Base-by-base conservation (phyloP, 2,888 invertebrate genomes). In the Neoaliturus tenellus region DNA sequence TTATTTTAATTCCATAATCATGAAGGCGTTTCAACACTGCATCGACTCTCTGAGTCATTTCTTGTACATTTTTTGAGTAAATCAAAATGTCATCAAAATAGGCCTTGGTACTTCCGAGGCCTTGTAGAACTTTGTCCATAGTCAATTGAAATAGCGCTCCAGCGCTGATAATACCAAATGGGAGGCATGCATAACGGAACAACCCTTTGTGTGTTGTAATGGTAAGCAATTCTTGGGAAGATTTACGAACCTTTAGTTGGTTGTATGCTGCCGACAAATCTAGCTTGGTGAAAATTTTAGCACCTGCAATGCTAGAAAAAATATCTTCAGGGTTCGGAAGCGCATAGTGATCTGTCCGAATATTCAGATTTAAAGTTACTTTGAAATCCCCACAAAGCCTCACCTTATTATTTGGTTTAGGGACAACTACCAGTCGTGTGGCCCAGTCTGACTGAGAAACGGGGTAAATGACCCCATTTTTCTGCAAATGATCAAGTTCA, bases 81-180 rank as follows among this genome's bases (percentile, higher is more conserved):
- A 88, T 86, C 41, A 88, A 55, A n/a, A 88, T 85, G 83, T 88
- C 88, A 81, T 89, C 88, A 44, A 89, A 84, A 84, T 88, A 88
- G 23, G 88, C 85, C 28, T 84, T 80, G 25, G 87, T 82, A 80
- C 84, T 85, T 17, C 82, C 51, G 48, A 88, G 87, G 83, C 87
- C 83, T 6, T 78, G 84, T 85, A 88, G 88, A 28, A 83, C 83
- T 83, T 87, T 81, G 39, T 78, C 71, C 81, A 84, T 87, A 17
- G 84, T 67, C 39, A 83, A 82, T 28, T 86, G 86, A 85, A 88
- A 88, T 3, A 86, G 82, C 84, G 87, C 87, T 25, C 71, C 71
- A 20, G 71, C 71, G 41, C 41, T 71, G 12, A 41, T 71, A 12
- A 71, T 71, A 39, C 71, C 41, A 39, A 71, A 71, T 6, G 71